Evolutionary conservation across 2,888 invertebrate species (phyloP), one percentile per base, ranked within the genome.

Genomic region (Apodemia zela): DNA sequence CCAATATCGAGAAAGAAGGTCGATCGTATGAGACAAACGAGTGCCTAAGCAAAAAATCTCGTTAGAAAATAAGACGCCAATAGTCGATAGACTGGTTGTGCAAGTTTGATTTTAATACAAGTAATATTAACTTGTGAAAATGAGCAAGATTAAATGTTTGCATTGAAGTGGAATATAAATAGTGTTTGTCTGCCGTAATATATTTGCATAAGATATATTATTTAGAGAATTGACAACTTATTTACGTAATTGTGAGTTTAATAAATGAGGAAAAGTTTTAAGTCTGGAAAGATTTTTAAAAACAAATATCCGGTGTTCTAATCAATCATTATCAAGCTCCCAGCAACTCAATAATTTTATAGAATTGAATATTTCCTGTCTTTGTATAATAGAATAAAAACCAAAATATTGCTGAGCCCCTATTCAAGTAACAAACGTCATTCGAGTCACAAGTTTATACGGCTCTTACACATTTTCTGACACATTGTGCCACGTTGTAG

Each of bases 11-110:
- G 77, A 78, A 85, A 82, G 79, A 80, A 77, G 75, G 74, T 73
- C 74, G 73, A 72, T 77, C 73, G 75, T 75, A 75, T 76, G 74
- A 77, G 74, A 75, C 75, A 73, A 67, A 72, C 75, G 75, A 77
- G 78, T 71, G 72, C 67, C 71, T 72, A 76, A 78, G 78, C 78
- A 84, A 76, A 86, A 86, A 84, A 89, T 82, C 87, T 87, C 75
- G 89, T 90, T 89, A 88, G 90, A 90, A 91, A 90, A 89, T 89
- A 79, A 88, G 89, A 89, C 90, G 84, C 82, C 77, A 76, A 80
- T 77, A 75, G 77, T 76, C 75, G 77, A 74, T 80, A 85, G 29
- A 87, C 88, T 76, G 76, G 87, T 83, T 77, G 70, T 74, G 73
- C 80, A 68, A 76, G 77, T 79, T 76, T 64, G 65, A 72, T 74